phyloP scores from a whole-genome alignment of 2,888 invertebrate genomes.

The Andrena camellia region DNA sequence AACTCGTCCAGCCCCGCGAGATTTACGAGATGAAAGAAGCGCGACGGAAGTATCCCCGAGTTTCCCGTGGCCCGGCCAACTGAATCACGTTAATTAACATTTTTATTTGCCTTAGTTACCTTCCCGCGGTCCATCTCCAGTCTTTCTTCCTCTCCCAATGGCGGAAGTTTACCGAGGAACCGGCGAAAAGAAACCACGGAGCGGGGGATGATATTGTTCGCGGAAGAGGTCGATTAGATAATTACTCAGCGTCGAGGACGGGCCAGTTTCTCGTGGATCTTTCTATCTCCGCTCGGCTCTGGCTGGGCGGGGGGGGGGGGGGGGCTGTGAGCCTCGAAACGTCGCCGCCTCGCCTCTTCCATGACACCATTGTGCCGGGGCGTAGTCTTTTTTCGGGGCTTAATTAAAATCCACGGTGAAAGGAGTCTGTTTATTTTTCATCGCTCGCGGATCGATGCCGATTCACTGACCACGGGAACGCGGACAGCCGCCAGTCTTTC shows the following conservation, averaged over 20 bases:
- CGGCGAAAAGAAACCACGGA: constrained; percentile 30
- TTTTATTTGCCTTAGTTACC: constrained; percentile 57
- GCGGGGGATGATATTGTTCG: constrained; percentile 51
- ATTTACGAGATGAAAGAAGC: constrained; percentile 50
- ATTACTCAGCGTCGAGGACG: constrained; percentile 47
- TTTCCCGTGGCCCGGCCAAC: constrained; percentile 1
- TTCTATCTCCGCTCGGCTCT: constrained; percentile 18
- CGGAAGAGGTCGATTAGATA: constrained; percentile 62
- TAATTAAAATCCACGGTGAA: constrained; percentile 54
- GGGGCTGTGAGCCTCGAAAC: background rate
- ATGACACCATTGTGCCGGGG: constrained; percentile 42
- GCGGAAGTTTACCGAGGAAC: constrained; percentile 36
- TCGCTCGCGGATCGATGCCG: constrained; percentile 49
- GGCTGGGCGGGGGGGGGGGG: too few species aligned
- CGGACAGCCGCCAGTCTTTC: background rate
- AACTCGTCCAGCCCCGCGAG: constrained; percentile 31
- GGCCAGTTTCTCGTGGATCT: constrained; percentile 16
- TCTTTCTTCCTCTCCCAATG: constrained; percentile 16
- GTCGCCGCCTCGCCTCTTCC: background rate
- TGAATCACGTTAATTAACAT: constrained; percentile 65
- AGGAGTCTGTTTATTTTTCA: constrained; percentile 49
- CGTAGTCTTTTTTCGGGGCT: constrained; percentile 32
- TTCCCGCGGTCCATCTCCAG: background rate
- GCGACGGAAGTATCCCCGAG: constrained; percentile 3
- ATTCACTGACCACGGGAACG: constrained; percentile 5